Evolutionary conservation across 2,888 invertebrate species (phyloP).

Genomic region (Pinctada fucata): DNA sequence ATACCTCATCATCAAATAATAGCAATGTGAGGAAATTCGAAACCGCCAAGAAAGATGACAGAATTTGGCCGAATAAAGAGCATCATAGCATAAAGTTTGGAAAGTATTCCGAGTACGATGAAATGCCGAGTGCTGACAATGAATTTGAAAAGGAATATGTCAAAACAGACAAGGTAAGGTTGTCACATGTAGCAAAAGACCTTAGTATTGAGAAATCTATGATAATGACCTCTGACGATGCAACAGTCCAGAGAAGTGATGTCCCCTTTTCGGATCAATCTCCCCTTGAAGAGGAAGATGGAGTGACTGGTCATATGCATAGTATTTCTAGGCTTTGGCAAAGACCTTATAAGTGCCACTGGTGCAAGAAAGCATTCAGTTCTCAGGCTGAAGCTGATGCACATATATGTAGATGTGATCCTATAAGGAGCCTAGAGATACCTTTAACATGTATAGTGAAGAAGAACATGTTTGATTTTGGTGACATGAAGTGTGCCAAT

Average conservation of each 20-base stretch:
- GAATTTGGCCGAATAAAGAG: neutral
- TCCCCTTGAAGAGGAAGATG: neutral
- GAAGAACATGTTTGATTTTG: neutral
- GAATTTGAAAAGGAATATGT: neutral
- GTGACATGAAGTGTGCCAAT: neutral
- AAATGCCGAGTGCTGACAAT: neutral
- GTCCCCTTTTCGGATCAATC: neutral
- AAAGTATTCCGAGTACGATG: neutral
- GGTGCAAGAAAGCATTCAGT: constrained; percentile 16
- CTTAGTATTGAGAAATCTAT: neutral
- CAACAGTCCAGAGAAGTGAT: neutral
- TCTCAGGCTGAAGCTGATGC: constrained; percentile 5
- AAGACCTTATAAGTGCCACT: constrained; percentile 19
- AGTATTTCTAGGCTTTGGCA: neutral
- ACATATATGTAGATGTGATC: constrained; percentile 7
- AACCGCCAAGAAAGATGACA: neutral
- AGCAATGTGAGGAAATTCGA: no score
- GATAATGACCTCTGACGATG: neutral
- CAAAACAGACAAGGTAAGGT: neutral
- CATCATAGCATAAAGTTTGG: neutral
- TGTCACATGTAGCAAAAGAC: neutral
- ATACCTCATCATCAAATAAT: neutral
- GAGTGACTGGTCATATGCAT: neutral
- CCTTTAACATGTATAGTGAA: constrained; percentile 16
- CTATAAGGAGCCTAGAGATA: neutral